Evolutionary conservation across 2,888 invertebrate genomes (phyloP), one percentile per base, ranked within the genome.

Genomic region (Polydrusus pterygomalis): DNA sequence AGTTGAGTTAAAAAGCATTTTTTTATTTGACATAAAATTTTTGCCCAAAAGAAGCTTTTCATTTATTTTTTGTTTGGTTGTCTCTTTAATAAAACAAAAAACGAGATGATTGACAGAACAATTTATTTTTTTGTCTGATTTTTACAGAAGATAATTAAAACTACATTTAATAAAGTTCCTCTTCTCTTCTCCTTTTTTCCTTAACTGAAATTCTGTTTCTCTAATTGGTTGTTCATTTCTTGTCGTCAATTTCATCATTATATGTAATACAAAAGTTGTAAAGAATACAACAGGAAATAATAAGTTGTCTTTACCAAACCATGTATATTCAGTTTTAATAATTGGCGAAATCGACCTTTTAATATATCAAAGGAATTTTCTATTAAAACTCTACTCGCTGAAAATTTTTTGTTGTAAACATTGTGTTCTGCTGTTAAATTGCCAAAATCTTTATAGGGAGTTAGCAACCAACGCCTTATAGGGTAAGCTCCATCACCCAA

Each of bases 281-380:
- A 18, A 64, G 20, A 64, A 64, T 15, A 13, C 64, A 64, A 64
- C 64, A 64, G 8, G 15, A 9, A n/a, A 64, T 45, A 10, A 64
- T 64, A 64, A 47, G 64, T 47, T 15, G 45, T 7, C 2, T 6
- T 64, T 64, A 10, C 5, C 1, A 25, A 20, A 20, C 20, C 20
- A 1, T n/a, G 17, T 18, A 45, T 17, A 3, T 64, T 47, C 10
- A 64, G 20, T 20, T 17, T 43, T 7, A 64, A 7, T 3, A 64
- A 17, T 20, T 64, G 64, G 5, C 45, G 17, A 45, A 45, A 64
- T 45, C 64, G 40, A n/a, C 47, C 47, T 17, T 83, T 84, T 15
- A 83, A 68, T n/a, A 83, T 60, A 17, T 82, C 83, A 77, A 85
- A 85, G 6, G 83, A 63, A 71, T 85, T 84, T 81, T 84, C 84